A percentile compares a stretch with the other conserved stretches of the same genome.
phyloP scores from a whole-genome alignment of 2,797 vertebrate species.

The Chelidonichthys spinosus region DNA sequence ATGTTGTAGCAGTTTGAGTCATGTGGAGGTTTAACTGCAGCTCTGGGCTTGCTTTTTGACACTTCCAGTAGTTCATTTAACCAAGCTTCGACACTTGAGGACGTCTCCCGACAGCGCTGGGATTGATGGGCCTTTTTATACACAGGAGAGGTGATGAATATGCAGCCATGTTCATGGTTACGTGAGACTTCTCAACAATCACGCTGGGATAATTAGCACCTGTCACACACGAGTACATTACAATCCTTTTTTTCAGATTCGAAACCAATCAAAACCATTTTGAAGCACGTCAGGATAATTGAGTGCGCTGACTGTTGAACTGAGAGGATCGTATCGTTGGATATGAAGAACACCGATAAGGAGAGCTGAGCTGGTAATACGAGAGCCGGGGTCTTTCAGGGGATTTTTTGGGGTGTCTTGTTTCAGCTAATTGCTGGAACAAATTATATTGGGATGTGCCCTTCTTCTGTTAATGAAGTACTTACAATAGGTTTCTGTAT shows the following conservation, averaged over 20 bases:
- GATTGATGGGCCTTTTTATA: slow-evolving; percentile 8
- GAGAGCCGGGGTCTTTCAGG: slow-evolving; percentile 6
- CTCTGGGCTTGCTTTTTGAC: slow-evolving; percentile 12
- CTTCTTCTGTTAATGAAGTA: not conserved
- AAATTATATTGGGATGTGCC: too few species aligned
- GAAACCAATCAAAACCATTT: slow-evolving; percentile 27
- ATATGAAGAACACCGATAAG: slow-evolving; percentile 1
- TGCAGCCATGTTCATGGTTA: not conserved
- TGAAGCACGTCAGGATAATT: slow-evolving; percentile 5
- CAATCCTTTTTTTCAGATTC: slow-evolving; percentile 22
- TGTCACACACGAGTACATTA: slow-evolving; percentile 34
- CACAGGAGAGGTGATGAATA: not conserved
- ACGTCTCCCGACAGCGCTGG: not conserved
- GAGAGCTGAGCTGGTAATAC: slow-evolving; percentile 4
- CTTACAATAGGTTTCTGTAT: too few species aligned
- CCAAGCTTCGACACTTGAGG: not conserved
- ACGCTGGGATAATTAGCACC: slow-evolving; percentile 43
- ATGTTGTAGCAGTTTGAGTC: not conserved
- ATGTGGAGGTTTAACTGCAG: slow-evolving; percentile 11
- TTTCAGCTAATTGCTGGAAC: too few species aligned
- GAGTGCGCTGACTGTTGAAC: not conserved
- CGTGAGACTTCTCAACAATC: not conserved
- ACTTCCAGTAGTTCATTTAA: slow-evolving; percentile 14
- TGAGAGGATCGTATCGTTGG: slow-evolving; percentile 9
- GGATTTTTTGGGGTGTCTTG: slow-evolving; percentile 31